Evolutionary conservation across 2,797 vertebrate genomes (phyloP), one percentile per base, ranked within the genome.

Genomic region (Tapirus indicus): DNA sequence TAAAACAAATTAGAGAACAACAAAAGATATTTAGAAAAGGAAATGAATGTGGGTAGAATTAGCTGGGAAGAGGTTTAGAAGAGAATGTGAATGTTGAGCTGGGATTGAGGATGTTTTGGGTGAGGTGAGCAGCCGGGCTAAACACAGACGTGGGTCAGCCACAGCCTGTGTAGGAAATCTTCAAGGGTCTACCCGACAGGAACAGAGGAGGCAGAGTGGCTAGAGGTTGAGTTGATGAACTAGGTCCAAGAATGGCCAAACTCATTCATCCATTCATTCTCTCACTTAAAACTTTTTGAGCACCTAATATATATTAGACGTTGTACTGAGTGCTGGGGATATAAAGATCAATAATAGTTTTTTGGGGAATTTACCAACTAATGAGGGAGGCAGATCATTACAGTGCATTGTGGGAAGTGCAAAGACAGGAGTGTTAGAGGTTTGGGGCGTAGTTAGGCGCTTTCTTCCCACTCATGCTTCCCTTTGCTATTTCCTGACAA

Each of bases 1-100:
- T 92, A 49, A 88, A 62, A 86, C 27, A 75, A 91, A 41, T 75
- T 49, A 80, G 54, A 91, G 38, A 64, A 83, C 68, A 66, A 78
- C 11, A 44, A 89, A 88, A 38, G 38, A 38, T 38, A 38, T 38
- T 38, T 78, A 17, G 10, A 25, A 80, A 79, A 60, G 44, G 52
- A 60, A 75, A 82, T n/a, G 44, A 64, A 32, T 58, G 4, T 91
- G 75, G 71, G n/a, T 25, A 77, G 54, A 83, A 35, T 5, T 8
- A 7, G 10, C 13, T 95, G 20, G 20, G 74, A 72, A 89, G 85
- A 80, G 17, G 1, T 38, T 72, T 80, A 52, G 16, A 0, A 60
- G 77, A 80, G 78, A 93, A 35, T 17, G 8, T 64, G 60, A 86
- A 68, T 56, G 8, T 27, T 44, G 66, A 62, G 32, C 69, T 78